phyloP scores from a whole-genome alignment of 2,888 invertebrate species.

The Fragum sueziense region DNA sequence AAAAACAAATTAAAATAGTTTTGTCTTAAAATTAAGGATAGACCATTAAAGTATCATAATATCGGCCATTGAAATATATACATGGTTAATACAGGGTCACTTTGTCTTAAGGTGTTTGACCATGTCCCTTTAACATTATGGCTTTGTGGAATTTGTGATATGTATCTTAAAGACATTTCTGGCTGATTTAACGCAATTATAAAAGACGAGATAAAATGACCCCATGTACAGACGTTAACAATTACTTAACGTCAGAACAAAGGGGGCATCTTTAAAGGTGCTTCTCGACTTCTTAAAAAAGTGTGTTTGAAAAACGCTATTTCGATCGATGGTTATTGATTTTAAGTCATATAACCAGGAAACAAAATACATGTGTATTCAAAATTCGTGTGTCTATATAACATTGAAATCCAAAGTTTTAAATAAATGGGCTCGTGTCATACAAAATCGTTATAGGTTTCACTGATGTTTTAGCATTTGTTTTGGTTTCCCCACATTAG shows the following conservation, averaged over 20 bases:
- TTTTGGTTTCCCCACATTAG: too few relatives aligned
- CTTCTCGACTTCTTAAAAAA: not conserved
- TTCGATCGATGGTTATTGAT: not conserved
- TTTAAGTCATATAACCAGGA: not conserved
- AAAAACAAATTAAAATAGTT: too few relatives aligned
- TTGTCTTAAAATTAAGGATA: not conserved
- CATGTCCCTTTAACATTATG: not conserved
- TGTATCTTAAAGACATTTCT: not conserved
- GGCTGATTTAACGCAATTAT: not conserved
- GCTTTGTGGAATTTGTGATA: constrained; percentile 8
- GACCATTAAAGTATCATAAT: not conserved
- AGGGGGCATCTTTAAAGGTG: not conserved
- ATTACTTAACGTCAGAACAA: not conserved
- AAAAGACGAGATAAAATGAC: not conserved
- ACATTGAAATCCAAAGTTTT: too few relatives aligned
- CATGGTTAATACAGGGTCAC: not conserved
- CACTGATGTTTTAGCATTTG: too few relatives aligned
- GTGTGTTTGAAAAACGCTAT: not conserved
- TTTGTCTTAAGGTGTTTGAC: constrained; percentile 20
- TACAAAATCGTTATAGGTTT: too few relatives aligned
- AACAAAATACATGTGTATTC: not conserved
- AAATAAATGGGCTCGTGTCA: too few relatives aligned
- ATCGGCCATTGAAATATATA: not conserved
- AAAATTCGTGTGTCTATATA: not conserved
- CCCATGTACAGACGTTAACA: not conserved